Conservation (phyloP, 1,140 invertebrate genomes). For the Sycobia sp. region DNA sequence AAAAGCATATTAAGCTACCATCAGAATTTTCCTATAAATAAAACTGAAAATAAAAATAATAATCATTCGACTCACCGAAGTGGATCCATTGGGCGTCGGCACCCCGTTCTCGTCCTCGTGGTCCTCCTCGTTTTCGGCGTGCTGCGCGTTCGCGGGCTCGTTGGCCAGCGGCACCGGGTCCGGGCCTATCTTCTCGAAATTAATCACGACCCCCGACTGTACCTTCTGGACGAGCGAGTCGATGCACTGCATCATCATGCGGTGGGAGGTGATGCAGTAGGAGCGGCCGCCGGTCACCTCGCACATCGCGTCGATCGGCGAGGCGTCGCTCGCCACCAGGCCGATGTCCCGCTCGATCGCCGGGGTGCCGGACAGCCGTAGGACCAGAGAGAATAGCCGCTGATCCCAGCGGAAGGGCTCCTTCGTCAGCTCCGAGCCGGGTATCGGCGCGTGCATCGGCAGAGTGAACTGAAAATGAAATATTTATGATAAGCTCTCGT, state of each 20-base stretch:
- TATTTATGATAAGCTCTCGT: too few species aligned
- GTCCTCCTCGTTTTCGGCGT: constrained; percentile 53
- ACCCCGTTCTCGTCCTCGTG: constrained; percentile 44
- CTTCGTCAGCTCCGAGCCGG: constrained; percentile 94
- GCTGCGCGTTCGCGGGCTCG: constrained; percentile 50
- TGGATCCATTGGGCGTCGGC: constrained; percentile 27
- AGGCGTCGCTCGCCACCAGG: constrained; percentile 87
- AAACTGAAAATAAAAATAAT: too few species aligned
- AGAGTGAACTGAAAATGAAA: constrained; percentile 76
- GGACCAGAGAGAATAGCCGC: constrained; percentile 91
- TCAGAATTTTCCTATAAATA: too few species aligned
- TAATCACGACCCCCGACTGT: constrained; percentile 95
- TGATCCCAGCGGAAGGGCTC: constrained; percentile 99
- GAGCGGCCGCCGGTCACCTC: constrained; percentile 98
- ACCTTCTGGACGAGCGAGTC: constrained; percentile 97
- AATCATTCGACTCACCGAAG: constrained; percentile 22
- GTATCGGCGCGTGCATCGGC: constrained; percentile 90
- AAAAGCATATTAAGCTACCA: too few species aligned
- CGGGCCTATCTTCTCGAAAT: constrained; percentile 94
- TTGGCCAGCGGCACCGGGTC: constrained; percentile 76
- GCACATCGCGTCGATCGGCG: constrained; percentile 96
- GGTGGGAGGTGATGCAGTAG: constrained; percentile 92
- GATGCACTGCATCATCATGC: constrained; percentile 94
- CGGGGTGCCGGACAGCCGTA: constrained; percentile 83
- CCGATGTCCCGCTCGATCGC: constrained; percentile 69